Base-by-base conservation (phyloP, 2,888 invertebrate genomes). In the Drosophila greeni region DNA sequence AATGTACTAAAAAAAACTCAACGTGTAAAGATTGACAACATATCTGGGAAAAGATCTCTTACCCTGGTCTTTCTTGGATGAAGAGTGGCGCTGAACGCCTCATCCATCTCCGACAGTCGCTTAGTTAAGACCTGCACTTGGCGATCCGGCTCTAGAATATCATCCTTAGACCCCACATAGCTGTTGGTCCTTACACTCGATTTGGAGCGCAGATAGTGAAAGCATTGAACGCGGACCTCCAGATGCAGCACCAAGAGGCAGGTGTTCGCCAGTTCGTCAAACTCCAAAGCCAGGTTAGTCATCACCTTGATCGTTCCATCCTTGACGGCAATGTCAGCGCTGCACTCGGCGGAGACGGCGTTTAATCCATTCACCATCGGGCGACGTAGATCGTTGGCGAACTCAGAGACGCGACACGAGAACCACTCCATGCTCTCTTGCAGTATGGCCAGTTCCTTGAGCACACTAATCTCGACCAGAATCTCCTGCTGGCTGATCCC, bases 361-460 rank as follows among this genome's bases (percentile, higher is more conserved):
- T 79, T 87, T 18, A 88, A 62, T 6, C 87, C 88, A 66, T 88
- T 89, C 1, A 87, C 79, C 66, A 90, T 88, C n/a, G 91, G 91
- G 11, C 90, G 89, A n/a, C 91, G 86, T 55, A 92, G 87, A 69
- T 91, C 91, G 70, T 90, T 91, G 24, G 91, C 90, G 80, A 92
- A 91, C 76, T 90, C 90, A 9, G 91, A 89, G 78, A 95, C 92
- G 73, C 93, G 91, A 9, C 92, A 91, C 0, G 94, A 91, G 86
- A 95, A 92, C 95, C 95, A 96, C 88, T 95, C 95, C 93, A 97
- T 93, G 85, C 96, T 96, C 87, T 98, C 98, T 86, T 97, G 97
- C 37, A 98, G 90, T 73, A 96, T 93, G 1, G 97, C 97, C 16
- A 98, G 89, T 74, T 95, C 95, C 55, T 94, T 93, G 47, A 98